phyloP scores from a whole-genome alignment of 2,113 vertebrate species.

The Poeciliopsis turrubarensis region DNA sequence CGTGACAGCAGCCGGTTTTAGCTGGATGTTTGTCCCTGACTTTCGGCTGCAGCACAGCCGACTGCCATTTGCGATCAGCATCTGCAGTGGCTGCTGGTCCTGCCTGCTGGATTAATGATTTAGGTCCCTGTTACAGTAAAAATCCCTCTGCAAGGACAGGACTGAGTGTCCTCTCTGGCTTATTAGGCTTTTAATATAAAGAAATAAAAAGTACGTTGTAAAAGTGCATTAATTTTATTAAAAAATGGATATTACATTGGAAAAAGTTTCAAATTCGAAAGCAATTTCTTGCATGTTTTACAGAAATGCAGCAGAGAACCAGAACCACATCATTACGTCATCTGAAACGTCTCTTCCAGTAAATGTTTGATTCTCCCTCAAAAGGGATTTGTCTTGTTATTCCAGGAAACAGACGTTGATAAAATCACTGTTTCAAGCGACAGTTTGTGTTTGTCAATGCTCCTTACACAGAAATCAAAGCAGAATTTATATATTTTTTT shows the following conservation, averaged over 20 bases:
- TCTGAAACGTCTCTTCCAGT: neutral
- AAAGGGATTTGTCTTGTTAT: neutral
- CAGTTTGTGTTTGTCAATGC: neutral
- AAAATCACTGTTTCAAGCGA: neutral
- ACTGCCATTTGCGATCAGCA: constrained; percentile 35
- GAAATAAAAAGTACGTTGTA: neutral
- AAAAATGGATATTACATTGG: neutral
- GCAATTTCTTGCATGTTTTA: neutral
- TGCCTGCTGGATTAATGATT: constrained; percentile 33
- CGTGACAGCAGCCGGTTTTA: constrained; percentile 19
- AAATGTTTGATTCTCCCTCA: neutral
- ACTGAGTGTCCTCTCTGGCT: neutral
- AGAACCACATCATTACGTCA: neutral
- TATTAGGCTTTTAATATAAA: neutral
- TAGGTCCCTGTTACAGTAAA: constrained; percentile 35
- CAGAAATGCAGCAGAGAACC: neutral
- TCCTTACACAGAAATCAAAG: neutral
- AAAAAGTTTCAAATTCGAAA: neutral
- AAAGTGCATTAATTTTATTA: neutral
- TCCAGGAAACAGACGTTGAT: neutral
- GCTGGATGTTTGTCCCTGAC: constrained; percentile 6
- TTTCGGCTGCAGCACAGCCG: constrained; percentile 28
- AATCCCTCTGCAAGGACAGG: constrained; percentile 3
- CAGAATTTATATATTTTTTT: no score
- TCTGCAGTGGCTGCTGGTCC: constrained; percentile 29